Evolutionary conservation across 1,140 invertebrate genomes (phyloP).

Genomic region (Dendroctonus valens): DNA sequence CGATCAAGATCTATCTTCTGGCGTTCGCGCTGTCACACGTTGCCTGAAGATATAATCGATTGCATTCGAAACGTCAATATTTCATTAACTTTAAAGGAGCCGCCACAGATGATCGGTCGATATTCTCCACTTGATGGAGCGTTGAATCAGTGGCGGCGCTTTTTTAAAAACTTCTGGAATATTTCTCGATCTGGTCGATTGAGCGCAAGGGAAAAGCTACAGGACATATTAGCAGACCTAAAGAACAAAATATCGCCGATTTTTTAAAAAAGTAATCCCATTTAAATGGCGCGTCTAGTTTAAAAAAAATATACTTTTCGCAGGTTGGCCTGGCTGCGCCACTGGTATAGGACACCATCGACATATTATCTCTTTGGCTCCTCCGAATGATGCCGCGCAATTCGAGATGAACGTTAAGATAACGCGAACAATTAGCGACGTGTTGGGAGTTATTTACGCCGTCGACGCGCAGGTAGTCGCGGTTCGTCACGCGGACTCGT

Average conservation of each 20-base stretch:
- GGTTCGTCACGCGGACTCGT: slow-evolving; percentile 20
- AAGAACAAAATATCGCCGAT: no score
- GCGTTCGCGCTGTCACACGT: slow-evolving; percentile 11
- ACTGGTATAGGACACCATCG: no score
- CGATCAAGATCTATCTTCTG: slow-evolving; percentile 12
- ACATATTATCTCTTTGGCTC: no score
- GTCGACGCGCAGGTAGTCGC: slow-evolving; percentile 29
- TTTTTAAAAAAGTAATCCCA: no score
- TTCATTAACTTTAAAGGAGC: slow-evolving; percentile 12
- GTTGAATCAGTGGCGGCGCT: background rate
- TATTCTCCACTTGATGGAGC: background rate
- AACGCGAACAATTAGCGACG: slow-evolving; percentile 40
- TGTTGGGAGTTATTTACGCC: slow-evolving; percentile 38
- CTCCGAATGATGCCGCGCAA: slow-evolving; percentile 30
- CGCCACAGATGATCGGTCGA: slow-evolving; percentile 15
- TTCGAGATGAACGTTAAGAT: slow-evolving; percentile 41
- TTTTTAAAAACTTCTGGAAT: no score
- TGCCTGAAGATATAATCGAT: slow-evolving; percentile 24
- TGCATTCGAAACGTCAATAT: slow-evolving; percentile 25
- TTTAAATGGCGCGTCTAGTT: no score
- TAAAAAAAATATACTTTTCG: no score
- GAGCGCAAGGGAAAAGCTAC: no score
- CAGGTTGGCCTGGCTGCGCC: no score
- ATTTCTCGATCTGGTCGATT: no score
- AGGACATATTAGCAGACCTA: no score